These are phyloP conservation scores for Trichopoda pennipes DNA, from an alignment of 2,888 invertebrate genomes.

Conservation along the genomic window DNA sequence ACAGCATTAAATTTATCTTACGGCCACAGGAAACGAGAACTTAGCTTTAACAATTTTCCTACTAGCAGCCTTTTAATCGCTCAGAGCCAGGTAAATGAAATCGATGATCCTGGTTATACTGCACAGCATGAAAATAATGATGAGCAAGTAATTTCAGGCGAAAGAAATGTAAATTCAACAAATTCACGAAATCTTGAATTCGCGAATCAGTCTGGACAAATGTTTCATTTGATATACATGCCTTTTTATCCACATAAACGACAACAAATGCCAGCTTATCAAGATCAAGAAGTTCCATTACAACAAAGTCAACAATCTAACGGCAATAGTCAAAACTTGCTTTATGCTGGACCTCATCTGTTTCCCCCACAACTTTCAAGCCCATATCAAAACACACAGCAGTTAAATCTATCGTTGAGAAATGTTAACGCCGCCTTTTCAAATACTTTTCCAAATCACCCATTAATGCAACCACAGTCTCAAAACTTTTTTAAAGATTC, in stretches of 20 bases:
- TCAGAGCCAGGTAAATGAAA: conserved; percentile 29
- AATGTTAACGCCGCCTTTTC: neutral
- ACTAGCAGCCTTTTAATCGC: neutral
- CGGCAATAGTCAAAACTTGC: conserved; percentile 10
- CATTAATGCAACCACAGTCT: neutral
- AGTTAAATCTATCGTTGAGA: neutral
- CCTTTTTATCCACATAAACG: conserved; percentile 16
- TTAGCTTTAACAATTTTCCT: conserved; percentile 47
- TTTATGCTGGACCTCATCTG: conserved; percentile 37
- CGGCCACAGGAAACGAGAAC: conserved; percentile 55
- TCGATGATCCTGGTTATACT: conserved; percentile 54
- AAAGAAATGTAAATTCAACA: conserved; percentile 16
- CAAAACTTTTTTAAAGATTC: conserved; percentile 2
- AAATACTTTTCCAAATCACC: conserved; percentile 1
- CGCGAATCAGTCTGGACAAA: conserved; percentile 40
- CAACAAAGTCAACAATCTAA: neutral
- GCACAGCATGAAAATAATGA: conserved; percentile 40
- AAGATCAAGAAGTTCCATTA: neutral
- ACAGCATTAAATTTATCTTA: conserved; percentile 18
- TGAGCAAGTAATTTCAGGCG: neutral
- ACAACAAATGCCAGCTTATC: neutral
- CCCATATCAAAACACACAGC: conserved; percentile 22
- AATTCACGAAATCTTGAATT: conserved; percentile 41
- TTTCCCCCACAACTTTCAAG: conserved; percentile 35
- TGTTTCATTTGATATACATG: conserved; percentile 55